Percentiles rank a stretch among this genome's conserved stretches.
These are phyloP conservation scores for Temnothorax curvispinosus DNA, from an alignment of 1,140 invertebrate species.

Conservation along the genomic window DNA sequence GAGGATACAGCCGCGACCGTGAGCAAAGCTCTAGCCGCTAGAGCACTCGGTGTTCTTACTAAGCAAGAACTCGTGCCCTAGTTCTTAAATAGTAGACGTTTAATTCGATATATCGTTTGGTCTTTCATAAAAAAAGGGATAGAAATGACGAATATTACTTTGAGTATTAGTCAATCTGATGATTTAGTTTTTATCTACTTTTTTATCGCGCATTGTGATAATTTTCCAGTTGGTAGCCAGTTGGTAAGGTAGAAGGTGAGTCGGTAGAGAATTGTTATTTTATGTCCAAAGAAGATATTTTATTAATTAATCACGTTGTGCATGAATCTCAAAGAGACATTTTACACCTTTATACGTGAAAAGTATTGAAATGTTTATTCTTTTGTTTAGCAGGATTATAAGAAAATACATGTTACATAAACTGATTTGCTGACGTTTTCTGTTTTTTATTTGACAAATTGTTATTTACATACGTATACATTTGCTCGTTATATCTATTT, in stretches of 20 bases:
- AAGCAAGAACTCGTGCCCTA: conserved; percentile 86
- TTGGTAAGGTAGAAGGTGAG: neutral
- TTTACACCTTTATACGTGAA: neutral
- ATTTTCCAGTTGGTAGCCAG: neutral
- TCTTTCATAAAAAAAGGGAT: neutral
- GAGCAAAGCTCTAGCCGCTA: conserved; percentile 87
- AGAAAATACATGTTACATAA: neutral
- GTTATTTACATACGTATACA: conserved; percentile 6
- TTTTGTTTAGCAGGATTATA: neutral
- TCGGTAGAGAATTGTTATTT: conserved; percentile 14
- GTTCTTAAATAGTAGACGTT: conserved; percentile 11
- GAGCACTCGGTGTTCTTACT: conserved; percentile 87
- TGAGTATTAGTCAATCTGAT: neutral
- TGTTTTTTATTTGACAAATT: conserved; percentile 20
- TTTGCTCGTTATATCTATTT: conserved; percentile 3
- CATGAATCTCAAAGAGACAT: neutral
- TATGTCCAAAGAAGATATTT: conserved; percentile 10
- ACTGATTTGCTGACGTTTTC: neutral
- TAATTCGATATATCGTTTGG: neutral
- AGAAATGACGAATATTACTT: neutral
- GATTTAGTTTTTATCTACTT: neutral
- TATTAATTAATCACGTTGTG: neutral
- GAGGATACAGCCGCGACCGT: conserved; percentile 89
- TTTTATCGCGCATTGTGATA: neutral
- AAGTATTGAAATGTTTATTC: conserved; percentile 4